A percentile compares a stretch with the other conserved stretches of the same genome.
Conservation (phyloP, 2,797 vertebrate genomes). For the Poecilia gillii region DNA sequence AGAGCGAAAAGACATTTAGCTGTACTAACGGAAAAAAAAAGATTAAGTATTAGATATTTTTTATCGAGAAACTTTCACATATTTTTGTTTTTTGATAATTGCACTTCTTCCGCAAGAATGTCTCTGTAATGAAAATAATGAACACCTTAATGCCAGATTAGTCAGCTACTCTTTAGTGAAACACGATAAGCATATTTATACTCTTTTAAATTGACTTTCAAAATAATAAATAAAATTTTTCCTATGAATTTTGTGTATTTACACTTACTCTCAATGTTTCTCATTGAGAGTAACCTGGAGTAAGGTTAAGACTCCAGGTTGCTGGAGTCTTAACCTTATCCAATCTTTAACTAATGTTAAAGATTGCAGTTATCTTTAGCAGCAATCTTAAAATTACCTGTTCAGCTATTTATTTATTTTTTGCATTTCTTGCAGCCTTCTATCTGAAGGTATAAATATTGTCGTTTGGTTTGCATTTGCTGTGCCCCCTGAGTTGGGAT, state of each 20-base stretch:
- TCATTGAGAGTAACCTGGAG: no score
- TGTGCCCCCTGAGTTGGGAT: background rate
- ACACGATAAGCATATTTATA: background rate
- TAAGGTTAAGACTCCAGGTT: no score
- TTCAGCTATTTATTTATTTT: background rate
- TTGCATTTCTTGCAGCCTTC: background rate
- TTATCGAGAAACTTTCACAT: background rate
- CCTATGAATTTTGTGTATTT: background rate
- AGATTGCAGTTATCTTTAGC: no score
- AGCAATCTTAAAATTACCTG: background rate
- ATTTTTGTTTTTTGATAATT: background rate
- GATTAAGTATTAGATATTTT: no score
- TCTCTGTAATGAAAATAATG: background rate
- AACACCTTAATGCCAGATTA: background rate
- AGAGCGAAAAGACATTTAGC: background rate
- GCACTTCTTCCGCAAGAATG: background rate
- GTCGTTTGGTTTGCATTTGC: background rate
- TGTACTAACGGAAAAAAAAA: background rate
- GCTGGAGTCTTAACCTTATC: no score
- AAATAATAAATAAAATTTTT: background rate
- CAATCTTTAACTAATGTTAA: no score
- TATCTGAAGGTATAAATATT: background rate
- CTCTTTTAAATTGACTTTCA: no score
- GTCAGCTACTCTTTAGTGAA: background rate
- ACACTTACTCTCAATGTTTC: background rate